These are phyloP conservation scores for Drosophila diplacantha DNA, from an alignment of 2,888 invertebrate species.

Conservation along the genomic window DNA sequence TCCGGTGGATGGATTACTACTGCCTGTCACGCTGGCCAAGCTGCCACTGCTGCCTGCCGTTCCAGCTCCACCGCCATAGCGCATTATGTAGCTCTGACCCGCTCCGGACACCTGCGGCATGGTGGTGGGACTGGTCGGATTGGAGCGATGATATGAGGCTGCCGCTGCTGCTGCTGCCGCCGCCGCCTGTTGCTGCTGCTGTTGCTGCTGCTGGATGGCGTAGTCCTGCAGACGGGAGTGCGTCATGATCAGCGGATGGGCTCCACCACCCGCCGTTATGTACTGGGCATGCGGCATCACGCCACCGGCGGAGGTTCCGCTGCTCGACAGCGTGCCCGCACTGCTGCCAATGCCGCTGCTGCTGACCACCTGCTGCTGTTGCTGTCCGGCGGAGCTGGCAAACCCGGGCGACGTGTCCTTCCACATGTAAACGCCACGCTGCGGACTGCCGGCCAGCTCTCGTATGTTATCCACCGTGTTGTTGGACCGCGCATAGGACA, in stretches of 20 bases:
- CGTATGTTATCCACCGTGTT: constrained; percentile 91
- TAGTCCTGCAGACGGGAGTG: constrained; percentile 75
- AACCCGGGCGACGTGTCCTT: constrained; percentile 86
- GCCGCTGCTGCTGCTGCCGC: constrained; percentile 60
- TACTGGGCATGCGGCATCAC: constrained; percentile 73
- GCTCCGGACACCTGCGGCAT: constrained; percentile 76
- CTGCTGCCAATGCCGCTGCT: constrained; percentile 71
- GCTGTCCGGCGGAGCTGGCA: constrained; percentile 72
- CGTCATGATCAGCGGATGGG: constrained; percentile 75
- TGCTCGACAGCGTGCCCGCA: constrained; percentile 75
- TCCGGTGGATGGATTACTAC: constrained; percentile 34
- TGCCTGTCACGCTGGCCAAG: constrained; percentile 51
- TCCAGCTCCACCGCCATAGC: constrained; percentile 59
- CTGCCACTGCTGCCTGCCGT: constrained; percentile 58
- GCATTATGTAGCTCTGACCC: constrained; percentile 73
- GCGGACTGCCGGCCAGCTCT: constrained; percentile 92
- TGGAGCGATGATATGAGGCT: constrained; percentile 81
- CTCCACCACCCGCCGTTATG: constrained; percentile 65
- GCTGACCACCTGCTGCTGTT: constrained; percentile 55
- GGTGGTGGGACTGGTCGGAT: constrained; percentile 85
- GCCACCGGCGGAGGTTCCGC: constrained; percentile 48
- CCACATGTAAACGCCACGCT: constrained; percentile 89
- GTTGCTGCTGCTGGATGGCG: constrained; percentile 64
- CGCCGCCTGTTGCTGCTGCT: constrained; percentile 51
- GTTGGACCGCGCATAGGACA: constrained; percentile 84